Conservation (phyloP, 2,888 invertebrate species). For the Parascotia fuliginaria region DNA sequence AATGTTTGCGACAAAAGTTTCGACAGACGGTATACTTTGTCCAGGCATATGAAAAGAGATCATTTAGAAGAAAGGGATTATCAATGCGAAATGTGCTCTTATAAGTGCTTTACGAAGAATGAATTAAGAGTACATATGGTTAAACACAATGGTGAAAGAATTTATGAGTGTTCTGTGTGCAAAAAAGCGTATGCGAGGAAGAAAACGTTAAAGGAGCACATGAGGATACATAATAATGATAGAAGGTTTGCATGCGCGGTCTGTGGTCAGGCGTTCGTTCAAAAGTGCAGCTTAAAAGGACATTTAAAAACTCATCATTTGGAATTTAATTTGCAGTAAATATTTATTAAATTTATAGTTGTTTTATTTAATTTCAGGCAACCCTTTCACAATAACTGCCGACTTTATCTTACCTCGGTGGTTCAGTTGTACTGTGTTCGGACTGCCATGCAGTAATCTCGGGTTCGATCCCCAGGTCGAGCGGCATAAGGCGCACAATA, state of each 20-base stretch:
- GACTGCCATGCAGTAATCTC: no score
- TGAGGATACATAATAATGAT: constrained; percentile 51
- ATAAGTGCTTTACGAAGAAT: constrained; percentile 58
- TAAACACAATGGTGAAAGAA: constrained; percentile 48
- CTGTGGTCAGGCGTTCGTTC: constrained; percentile 53
- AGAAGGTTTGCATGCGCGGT: constrained; percentile 47
- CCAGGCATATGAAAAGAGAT: constrained; percentile 62
- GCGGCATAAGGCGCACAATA: no score
- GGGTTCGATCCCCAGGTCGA: no score
- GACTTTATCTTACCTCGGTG: no score
- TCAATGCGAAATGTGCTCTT: constrained; percentile 73
- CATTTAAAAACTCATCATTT: constrained; percentile 71
- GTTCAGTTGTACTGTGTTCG: no score
- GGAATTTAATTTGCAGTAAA: constrained; percentile 46
- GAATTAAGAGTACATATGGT: constrained; percentile 51
- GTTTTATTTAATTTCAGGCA: neutral
- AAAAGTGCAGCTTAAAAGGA: constrained; percentile 68
- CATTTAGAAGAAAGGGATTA: constrained; percentile 71
- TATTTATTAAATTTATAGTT: neutral
- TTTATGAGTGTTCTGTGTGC: constrained; percentile 56
- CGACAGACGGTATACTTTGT: constrained; percentile 52
- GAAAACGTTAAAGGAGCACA: constrained; percentile 52
- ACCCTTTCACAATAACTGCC: no score
- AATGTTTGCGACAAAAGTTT: constrained; percentile 64
- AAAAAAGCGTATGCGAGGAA: constrained; percentile 50